These are phyloP conservation scores for Penaeus monodon DNA, from an alignment of 2,888 invertebrate species.

Conservation along the genomic window DNA sequence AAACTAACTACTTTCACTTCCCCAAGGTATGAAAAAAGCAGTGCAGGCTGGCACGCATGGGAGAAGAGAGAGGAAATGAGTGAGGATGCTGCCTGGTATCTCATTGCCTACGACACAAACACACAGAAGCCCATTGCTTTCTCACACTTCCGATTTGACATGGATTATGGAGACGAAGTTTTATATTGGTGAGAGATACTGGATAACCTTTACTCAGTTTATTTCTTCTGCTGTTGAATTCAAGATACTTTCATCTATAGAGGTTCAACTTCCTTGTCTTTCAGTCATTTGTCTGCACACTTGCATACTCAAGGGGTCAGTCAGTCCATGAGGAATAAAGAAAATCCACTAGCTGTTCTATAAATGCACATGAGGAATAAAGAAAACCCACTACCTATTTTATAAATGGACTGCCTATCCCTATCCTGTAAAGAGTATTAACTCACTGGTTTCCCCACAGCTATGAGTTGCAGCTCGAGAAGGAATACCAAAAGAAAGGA, in stretches of 20 bases:
- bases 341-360: too few species aligned
- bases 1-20: too few species aligned
- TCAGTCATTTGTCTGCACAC: not conserved
- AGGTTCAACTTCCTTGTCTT: not conserved
- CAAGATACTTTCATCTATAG: not conserved
- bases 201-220: conserved; percentile 66
- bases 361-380: too few species aligned
- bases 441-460: conserved; percentile 72
- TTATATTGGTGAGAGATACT: conserved; percentile 73
- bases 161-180: conserved; percentile 83
- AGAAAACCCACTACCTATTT: too few species aligned
- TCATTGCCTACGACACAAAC: conserved; percentile 75
- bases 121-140: conserved; percentile 77
- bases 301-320: not conserved
- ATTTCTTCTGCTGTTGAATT: conserved; percentile 3
- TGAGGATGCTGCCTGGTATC: conserved; percentile 81
- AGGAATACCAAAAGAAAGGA: conserved; percentile 80
- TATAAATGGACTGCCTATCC: too few species aligned
- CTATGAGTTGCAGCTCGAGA: conserved; percentile 88
- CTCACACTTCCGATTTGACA: conserved; percentile 86
- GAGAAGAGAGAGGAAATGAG: conserved; percentile 81
- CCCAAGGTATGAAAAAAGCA: conserved; percentile 44
- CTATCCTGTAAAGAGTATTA: not conserved
- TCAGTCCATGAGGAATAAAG: too few species aligned
- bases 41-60: conserved; percentile 80